Base-by-base conservation (phyloP, 2,888 invertebrate species). In the Eristalis intricaria region DNA sequence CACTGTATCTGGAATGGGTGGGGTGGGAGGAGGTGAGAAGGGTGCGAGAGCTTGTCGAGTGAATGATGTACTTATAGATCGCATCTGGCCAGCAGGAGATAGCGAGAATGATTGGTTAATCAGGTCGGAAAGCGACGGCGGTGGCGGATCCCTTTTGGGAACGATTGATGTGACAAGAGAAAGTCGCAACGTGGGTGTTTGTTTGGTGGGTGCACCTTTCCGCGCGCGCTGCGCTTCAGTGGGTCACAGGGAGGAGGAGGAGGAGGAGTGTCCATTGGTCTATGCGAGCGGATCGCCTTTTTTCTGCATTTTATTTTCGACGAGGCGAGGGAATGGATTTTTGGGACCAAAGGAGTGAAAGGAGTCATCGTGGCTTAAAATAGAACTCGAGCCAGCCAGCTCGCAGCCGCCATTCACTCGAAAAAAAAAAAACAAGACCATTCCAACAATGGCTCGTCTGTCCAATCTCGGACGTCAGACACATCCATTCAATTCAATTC, bases 21-120 rank as follows among this genome's bases (percentile, higher is more conserved):
- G 1, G 50, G 19, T 8, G 50, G 43, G n/a, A 50, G 50, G 19
- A 19, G 50, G 32, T 4, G 29, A 5, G 29, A 32, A 32, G 32
- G 32, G 50, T 19, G 50, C 8, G 50, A 50, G 50, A 63, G 35
- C 60, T 35, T 68, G 22, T 68, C 68, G 32, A 15, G 50, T 65
- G 43, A 75, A 22, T 61, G 29, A 26, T 74, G 23, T 68, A 73
- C 68, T 71, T 70, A 26, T 40, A 26, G 32, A 38, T 71, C 65
- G 38, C 66, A 80, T 61, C 65, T 58, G 50, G 11, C 43, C 58
- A 60, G 43, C 69, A 70, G 84, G 69, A 70, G 75, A 50, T 50
- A 50, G 50, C 50, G 69, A 60, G 38, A 66, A 56, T 77, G 60
- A 56, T 77, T 56, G 65, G 38, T 71, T 66, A 76, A 76, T 82